Evolutionary conservation across 92 coral and sea anemone genomes (phyloP).

Genomic region (Ricordea florida): DNA sequence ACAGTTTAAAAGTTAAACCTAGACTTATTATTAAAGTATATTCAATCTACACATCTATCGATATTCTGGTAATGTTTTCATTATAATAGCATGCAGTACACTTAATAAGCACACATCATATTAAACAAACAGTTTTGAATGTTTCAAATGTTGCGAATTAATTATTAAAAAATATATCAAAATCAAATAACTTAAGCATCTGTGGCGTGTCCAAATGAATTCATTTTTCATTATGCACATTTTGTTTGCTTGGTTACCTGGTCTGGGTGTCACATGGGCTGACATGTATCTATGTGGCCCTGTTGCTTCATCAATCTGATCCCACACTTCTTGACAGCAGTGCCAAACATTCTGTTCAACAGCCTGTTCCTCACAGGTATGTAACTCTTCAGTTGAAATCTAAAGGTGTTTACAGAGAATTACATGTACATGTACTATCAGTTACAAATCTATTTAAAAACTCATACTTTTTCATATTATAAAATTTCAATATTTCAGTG

Average conservation of each 20-base stretch:
- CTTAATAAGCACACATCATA: too few species aligned
- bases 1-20: too few species aligned
- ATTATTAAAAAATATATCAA: background rate
- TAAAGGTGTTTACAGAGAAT: background rate
- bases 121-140: background rate
- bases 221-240: background rate
- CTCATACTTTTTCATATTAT: background rate
- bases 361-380: conserved; percentile 25
- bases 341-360: conserved; percentile 50
- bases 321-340: conserved; percentile 36
- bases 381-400: conserved; percentile 36
- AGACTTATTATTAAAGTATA: too few species aligned
- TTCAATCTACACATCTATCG: too few species aligned
- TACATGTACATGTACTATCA: background rate
- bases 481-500: background rate
- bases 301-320: conserved; percentile 34
- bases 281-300: conserved; percentile 44
- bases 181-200: background rate
- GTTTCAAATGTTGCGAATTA: conserved; percentile 2
- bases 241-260: conserved; percentile 32
- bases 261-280: conserved; percentile 58
- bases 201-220: background rate
- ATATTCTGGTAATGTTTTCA: too few species aligned
- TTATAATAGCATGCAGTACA: too few species aligned
- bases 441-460: too few species aligned